Conservation (phyloP, 2,888 invertebrate genomes). For the Rotaria sp. region DNA sequence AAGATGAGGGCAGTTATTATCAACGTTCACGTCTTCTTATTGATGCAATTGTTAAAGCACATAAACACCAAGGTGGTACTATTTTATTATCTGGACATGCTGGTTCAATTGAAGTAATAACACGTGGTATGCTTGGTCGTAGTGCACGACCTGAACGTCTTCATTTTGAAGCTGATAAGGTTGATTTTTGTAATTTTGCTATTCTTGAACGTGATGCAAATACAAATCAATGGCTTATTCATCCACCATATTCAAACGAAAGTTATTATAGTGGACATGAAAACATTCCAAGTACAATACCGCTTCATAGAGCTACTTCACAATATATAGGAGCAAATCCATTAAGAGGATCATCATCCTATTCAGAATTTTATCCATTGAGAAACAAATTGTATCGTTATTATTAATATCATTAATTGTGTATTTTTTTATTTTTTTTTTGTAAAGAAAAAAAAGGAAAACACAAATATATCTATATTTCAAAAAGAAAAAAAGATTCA, state of each 20-base stretch:
- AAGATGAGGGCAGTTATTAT: background rate
- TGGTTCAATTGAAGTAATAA: slow-evolving; percentile 69
- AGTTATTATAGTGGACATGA: background rate
- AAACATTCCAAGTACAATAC: background rate
- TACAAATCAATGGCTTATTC: background rate
- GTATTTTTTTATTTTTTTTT: background rate
- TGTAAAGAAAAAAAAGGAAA: background rate
- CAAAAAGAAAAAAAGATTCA: background rate
- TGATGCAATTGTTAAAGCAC: background rate
- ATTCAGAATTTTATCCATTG: too few species aligned
- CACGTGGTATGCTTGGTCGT: background rate
- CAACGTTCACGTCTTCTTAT: background rate
- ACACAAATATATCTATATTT: background rate
- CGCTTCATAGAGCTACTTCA: background rate
- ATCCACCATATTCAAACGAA: background rate
- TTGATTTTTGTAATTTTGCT: background rate
- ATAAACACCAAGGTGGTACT: slow-evolving; percentile 64
- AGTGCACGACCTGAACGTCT: background rate
- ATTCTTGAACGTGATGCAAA: slow-evolving; percentile 13
- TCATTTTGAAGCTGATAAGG: background rate
- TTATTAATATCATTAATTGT: background rate
- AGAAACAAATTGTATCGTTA: too few species aligned
- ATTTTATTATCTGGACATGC: slow-evolving; percentile 83
- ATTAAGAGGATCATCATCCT: background rate
- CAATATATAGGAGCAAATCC: background rate